Conservation (phyloP, 2,888 invertebrate genomes). For the Megamerina dolium region DNA sequence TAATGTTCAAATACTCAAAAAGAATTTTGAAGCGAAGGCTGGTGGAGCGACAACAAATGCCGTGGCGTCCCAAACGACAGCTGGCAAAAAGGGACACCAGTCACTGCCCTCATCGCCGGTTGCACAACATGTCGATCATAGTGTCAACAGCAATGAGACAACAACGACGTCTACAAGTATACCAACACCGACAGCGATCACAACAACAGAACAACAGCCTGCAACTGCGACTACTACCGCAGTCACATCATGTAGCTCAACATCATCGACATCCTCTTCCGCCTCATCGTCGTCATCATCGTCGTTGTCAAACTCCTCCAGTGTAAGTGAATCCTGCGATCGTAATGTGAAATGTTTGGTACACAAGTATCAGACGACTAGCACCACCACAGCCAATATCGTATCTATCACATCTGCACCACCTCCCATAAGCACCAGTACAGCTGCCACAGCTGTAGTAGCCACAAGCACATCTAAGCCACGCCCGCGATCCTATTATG, state of each 20-base stretch:
- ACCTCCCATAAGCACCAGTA: constrained; percentile 33
- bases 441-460: constrained; percentile 20
- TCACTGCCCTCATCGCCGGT: constrained; percentile 62
- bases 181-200: constrained; percentile 7
- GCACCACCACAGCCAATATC: constrained; percentile 24
- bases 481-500: constrained; percentile 45
- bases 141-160: constrained; percentile 31
- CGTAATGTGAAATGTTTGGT: constrained; percentile 68
- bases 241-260: constrained; percentile 8
- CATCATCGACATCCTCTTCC: constrained; percentile 22
- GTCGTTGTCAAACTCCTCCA: constrained; percentile 33
- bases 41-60: constrained; percentile 19
- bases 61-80: constrained; percentile 13
- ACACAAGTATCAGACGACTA: constrained; percentile 62
- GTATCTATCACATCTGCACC: constrained; percentile 27
- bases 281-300: constrained; percentile 24
- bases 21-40: constrained; percentile 78
- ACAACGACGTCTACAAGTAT: constrained; percentile 14
- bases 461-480: constrained; percentile 29
- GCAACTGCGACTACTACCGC: constrained; percentile 10
- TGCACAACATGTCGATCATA: constrained; percentile 48
- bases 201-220: constrained; percentile 3
- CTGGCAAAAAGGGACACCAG: constrained; percentile 46
- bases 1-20: constrained; percentile 78
- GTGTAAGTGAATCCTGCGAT: constrained; percentile 54